These are phyloP conservation scores for Corvus hawaiiensis DNA, from an alignment of 2,113 vertebrate species.

Conservation along the genomic window DNA sequence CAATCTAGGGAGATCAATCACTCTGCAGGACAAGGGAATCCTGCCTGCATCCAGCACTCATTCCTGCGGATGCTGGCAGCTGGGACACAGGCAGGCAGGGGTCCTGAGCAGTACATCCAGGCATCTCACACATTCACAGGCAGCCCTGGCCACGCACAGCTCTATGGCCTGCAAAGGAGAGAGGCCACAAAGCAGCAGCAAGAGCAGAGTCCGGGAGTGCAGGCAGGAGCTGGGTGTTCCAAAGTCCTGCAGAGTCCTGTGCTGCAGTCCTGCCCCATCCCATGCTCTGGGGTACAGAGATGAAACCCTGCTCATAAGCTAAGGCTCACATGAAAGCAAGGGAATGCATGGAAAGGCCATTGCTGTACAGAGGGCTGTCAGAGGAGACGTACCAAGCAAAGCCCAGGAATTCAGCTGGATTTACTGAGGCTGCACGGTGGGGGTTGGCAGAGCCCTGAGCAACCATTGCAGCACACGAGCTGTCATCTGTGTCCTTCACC, in stretches of 20 bases:
- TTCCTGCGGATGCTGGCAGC: background rate
- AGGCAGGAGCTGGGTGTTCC: background rate
- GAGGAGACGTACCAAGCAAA: background rate
- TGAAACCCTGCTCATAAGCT: background rate
- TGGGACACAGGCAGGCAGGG: background rate
- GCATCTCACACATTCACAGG: background rate
- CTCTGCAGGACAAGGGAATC: background rate
- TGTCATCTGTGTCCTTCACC: background rate
- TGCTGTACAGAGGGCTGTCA: background rate
- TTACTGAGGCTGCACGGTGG: background rate
- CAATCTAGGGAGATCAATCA: background rate
- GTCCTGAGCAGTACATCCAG: background rate
- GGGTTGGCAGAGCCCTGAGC: background rate
- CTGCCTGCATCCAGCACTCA: background rate
- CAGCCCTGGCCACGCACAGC: accelerated
- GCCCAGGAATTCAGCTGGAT: background rate
- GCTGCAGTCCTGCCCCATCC: background rate
- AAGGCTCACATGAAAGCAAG: background rate
- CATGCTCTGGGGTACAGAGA: background rate
- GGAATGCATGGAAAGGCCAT: background rate
- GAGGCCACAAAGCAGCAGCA: background rate
- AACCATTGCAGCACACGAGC: background rate
- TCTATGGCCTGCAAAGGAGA: background rate
- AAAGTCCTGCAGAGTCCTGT: background rate
- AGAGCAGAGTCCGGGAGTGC: background rate